A percentile compares a stretch with the other conserved stretches of the same genome.
These are phyloP conservation scores for Drosophila mettleri DNA, from an alignment of 2,888 invertebrate genomes.

Conservation along the genomic window DNA sequence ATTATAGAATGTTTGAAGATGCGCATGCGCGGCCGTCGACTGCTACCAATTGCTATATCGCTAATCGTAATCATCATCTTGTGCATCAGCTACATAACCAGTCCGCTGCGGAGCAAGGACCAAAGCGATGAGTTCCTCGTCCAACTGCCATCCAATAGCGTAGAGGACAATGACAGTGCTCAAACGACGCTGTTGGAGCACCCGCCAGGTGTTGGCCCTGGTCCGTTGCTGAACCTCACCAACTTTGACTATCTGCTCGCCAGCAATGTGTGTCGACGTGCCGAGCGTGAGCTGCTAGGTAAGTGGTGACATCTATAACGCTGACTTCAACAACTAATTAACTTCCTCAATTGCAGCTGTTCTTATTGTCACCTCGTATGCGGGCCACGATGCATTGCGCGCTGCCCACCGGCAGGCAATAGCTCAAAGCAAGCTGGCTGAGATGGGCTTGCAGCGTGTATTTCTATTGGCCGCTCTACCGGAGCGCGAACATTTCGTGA, in stretches of 20 bases:
- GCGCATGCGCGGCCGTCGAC: slow-evolving; percentile 82
- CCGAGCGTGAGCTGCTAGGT: slow-evolving; percentile 82
- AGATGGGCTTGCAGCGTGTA: slow-evolving; percentile 88
- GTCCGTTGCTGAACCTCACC: slow-evolving; percentile 77
- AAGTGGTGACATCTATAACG: slow-evolving; percentile 1
- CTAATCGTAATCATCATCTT: slow-evolving; percentile 73
- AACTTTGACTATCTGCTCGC: slow-evolving; percentile 77
- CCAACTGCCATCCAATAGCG: slow-evolving; percentile 47
- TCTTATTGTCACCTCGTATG: slow-evolving; percentile 91
- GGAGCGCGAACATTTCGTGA: slow-evolving; percentile 85
- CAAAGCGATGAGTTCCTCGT: slow-evolving; percentile 74
- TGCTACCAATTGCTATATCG: slow-evolving; percentile 71
- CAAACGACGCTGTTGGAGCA: not conserved
- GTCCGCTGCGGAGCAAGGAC: slow-evolving; percentile 29
- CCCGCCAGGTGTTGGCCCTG: slow-evolving; percentile 7
- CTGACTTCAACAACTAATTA: not conserved
- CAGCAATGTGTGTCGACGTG: slow-evolving; percentile 74
- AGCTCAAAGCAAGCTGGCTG: slow-evolving; percentile 86
- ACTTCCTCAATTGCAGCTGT: slow-evolving; percentile 66
- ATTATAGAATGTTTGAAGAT: slow-evolving; percentile 75
- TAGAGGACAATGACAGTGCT: slow-evolving; percentile 13
- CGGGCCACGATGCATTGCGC: slow-evolving; percentile 89
- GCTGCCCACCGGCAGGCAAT: slow-evolving; percentile 90
- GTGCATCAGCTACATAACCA: slow-evolving; percentile 70
- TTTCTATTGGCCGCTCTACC: slow-evolving; percentile 89